Percentiles rank a stretch among this genome's conserved stretches.
Conservation (phyloP, 1,140 invertebrate species). For the Mercenaria mercenaria region DNA sequence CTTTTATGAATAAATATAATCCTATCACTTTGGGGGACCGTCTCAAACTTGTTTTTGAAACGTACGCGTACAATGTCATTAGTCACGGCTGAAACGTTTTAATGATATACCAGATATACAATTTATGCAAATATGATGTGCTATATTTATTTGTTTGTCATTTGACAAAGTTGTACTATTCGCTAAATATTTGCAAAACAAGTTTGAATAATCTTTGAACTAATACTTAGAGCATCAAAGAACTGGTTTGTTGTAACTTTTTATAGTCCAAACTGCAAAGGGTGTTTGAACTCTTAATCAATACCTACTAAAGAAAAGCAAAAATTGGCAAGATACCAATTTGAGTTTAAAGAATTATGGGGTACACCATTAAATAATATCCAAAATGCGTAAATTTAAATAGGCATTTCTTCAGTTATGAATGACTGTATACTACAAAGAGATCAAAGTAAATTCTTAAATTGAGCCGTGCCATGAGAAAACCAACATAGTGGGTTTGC, state of each 20-base stretch:
- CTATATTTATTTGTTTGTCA: slow-evolving; percentile 13
- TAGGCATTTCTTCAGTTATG: no score
- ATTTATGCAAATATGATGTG: slow-evolving; percentile 20
- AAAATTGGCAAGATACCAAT: no score
- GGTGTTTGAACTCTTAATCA: no score
- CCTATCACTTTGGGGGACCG: not conserved
- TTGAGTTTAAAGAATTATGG: no score
- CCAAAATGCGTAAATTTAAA: no score
- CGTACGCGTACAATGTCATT: not conserved
- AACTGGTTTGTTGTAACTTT: not conserved
- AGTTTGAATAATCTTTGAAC: not conserved
- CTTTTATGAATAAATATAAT: not conserved
- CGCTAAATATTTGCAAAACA: not conserved
- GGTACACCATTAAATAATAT: no score
- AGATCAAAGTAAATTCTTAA: no score
- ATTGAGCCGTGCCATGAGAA: no score
- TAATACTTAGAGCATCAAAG: not conserved
- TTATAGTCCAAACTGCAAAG: no score
- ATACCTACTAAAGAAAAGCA: no score
- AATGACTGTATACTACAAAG: no score
- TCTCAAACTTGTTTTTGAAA: not conserved
- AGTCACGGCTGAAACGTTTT: not conserved
- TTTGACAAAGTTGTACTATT: not conserved
- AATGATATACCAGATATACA: not conserved
- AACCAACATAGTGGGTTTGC: no score